These are phyloP conservation scores for Liparis tanakae DNA, from an alignment of 2,797 vertebrate genomes.

Conservation along the genomic window DNA sequence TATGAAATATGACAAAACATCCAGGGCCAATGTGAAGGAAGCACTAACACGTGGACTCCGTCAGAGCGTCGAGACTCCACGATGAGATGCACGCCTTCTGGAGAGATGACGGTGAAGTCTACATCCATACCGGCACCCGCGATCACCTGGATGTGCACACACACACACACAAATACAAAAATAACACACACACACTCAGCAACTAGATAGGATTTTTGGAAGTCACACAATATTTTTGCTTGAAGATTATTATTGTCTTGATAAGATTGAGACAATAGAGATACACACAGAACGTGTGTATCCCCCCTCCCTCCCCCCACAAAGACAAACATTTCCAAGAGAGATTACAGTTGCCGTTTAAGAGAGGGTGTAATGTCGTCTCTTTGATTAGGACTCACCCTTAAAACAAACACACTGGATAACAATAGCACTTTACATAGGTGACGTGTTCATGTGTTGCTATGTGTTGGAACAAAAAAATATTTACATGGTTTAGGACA, in stretches of 20 bases:
- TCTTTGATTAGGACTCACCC: constrained; percentile 29
- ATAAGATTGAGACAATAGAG: not conserved
- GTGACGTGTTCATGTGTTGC: not conserved
- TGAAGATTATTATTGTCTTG: not conserved
- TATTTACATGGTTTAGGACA: not conserved
- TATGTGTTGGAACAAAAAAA: not conserved
- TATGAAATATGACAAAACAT: not conserved
- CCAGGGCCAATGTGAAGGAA: not conserved
- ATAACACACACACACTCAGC: constrained; percentile 13
- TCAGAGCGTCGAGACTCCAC: constrained; percentile 87
- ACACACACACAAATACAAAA: constrained; percentile 8
- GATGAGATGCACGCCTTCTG: constrained; percentile 81
- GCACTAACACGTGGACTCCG: constrained; percentile 90
- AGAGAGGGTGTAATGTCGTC: not conserved
- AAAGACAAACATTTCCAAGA: constrained; percentile 1
- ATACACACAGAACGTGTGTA: not conserved
- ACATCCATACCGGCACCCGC: constrained; percentile 92
- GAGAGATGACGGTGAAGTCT: constrained; percentile 88
- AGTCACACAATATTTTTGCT: not conserved
- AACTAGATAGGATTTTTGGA: not conserved
- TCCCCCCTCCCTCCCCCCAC: not conserved
- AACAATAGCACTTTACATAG: not conserved
- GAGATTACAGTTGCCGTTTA: not conserved
- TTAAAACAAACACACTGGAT: constrained; percentile 50
- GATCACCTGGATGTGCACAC: constrained; percentile 84